phyloP scores from a whole-genome alignment of 2,797 vertebrate species.

The Gouania willdenowi region DNA sequence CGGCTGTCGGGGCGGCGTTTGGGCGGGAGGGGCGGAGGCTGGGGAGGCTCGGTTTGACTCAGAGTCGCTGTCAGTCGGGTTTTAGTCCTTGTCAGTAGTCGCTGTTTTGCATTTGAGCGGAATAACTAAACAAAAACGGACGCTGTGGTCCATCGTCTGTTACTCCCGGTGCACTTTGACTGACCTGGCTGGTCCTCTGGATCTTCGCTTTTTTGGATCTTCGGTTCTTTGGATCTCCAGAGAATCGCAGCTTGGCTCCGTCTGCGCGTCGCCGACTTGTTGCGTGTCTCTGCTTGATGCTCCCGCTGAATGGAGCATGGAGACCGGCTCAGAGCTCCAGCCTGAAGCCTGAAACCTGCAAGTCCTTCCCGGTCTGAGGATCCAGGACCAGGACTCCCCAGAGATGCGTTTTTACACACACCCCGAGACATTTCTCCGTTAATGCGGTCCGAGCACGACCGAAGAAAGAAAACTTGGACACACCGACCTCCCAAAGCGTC shows the following conservation, averaged over 20 bases:
- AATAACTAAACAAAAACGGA: not conserved
- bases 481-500: no score
- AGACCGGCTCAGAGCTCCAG: not conserved
- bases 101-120: slow-evolving; percentile 26
- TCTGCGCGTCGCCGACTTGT: slow-evolving; percentile 58
- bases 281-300: slow-evolving; percentile 54
- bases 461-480: slow-evolving; percentile 44
- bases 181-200: slow-evolving; percentile 3
- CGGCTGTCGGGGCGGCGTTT: slow-evolving; percentile 11
- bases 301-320: slow-evolving; percentile 8
- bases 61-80: slow-evolving; percentile 63
- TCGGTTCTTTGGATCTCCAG: not conserved
- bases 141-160: not conserved
- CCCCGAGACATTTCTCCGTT: slow-evolving; percentile 5
- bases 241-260: not conserved
- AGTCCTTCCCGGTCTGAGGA: not conserved
- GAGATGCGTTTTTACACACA: slow-evolving; percentile 13
- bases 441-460: slow-evolving; percentile 42
- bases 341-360: slow-evolving; percentile 16
- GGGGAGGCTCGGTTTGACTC: slow-evolving; percentile 44
- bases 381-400: not conserved
- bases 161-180: not conserved
- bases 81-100: slow-evolving; percentile 57
- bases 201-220: not conserved
- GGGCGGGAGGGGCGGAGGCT: slow-evolving; percentile 14